phyloP scores from a whole-genome alignment of 2,888 invertebrate genomes.

The Pachliopta kotzebuea region DNA sequence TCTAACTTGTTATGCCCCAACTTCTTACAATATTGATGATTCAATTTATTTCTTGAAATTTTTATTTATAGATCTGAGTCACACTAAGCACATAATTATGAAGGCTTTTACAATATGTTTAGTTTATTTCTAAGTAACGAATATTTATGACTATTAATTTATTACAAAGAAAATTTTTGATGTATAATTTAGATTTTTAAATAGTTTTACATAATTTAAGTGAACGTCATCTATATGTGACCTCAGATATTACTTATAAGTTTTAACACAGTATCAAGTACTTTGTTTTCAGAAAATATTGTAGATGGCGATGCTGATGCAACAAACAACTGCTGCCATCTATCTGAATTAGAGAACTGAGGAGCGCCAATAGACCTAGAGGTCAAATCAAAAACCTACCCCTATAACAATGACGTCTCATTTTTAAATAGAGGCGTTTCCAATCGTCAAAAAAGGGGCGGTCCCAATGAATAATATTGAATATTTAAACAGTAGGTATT shows the following conservation, averaged over 20 bases:
- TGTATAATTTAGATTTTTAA: background rate
- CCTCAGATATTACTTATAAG: background rate
- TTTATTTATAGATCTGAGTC: background rate
- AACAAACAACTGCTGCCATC: conserved; percentile 35
- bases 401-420: conserved; percentile 32
- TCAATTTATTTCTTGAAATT: background rate
- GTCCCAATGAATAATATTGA: conserved; percentile 36
- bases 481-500: conserved; percentile 16
- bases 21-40: background rate
- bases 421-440: conserved; percentile 48
- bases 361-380: background rate
- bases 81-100: background rate
- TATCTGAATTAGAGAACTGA: conserved; percentile 26
- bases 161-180: too few relatives aligned
- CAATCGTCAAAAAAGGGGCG: conserved; percentile 48
- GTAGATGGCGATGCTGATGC: conserved; percentile 24
- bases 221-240: conserved; percentile 9
- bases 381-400: conserved; percentile 1
- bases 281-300: background rate
- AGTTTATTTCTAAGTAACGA: too few relatives aligned
- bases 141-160: too few relatives aligned
- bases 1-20: background rate
- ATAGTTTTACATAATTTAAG: background rate
- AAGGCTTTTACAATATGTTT: background rate
- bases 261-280: background rate